A percentile compares a stretch with the other conserved stretches of the same genome.
Evolutionary conservation across 2,113 vertebrate species (phyloP).

Genomic region (Coturnix japonica): DNA sequence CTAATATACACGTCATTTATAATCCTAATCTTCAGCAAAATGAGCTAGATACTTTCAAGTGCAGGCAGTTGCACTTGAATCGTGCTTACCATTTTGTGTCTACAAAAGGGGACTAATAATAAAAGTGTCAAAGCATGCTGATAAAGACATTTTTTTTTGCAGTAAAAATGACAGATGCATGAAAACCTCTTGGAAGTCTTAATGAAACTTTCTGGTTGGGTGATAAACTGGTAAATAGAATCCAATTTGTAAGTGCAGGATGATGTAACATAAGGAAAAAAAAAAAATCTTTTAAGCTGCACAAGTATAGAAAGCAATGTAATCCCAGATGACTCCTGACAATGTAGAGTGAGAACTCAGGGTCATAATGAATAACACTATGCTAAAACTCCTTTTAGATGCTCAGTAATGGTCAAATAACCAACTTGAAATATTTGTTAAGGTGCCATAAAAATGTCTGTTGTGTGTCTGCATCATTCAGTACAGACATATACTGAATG

Average conservation of each 20-base stretch:
- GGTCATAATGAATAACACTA: background rate
- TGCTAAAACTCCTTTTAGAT: background rate
- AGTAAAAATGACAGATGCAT: background rate
- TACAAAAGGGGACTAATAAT: background rate
- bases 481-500: background rate
- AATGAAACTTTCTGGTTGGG: background rate
- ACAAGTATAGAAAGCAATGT: background rate
- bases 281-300: background rate
- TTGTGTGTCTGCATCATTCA: background rate
- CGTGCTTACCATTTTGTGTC: background rate
- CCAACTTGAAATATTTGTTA: background rate
- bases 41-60: background rate
- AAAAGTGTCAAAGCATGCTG: background rate
- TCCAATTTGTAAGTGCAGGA: background rate
- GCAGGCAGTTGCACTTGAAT: background rate
- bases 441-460: no score
- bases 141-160: background rate
- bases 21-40: background rate
- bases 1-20: background rate
- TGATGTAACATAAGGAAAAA: background rate
- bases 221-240: background rate
- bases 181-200: background rate
- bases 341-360: background rate
- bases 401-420: background rate
- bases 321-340: background rate